phyloP scores from a whole-genome alignment of 2,113 vertebrate species.

The cattle (Bos taurus) region DNA sequence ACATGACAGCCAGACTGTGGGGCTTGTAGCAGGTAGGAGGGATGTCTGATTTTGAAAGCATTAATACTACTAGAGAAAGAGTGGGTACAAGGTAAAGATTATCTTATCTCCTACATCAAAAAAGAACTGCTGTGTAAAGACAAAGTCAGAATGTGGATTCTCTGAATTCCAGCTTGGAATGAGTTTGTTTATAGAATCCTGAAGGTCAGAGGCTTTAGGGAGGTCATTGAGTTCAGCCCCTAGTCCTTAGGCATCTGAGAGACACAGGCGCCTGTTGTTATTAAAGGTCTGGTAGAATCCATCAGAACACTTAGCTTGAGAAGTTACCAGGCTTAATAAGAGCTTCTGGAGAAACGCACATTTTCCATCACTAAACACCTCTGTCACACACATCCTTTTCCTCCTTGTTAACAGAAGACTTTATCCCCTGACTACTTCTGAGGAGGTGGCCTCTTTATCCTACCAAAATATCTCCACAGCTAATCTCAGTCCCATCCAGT shows the following conservation, averaged over 20 bases:
- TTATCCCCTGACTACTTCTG: neutral
- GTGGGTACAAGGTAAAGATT: neutral
- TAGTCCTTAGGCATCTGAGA: neutral
- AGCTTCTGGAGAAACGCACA: neutral
- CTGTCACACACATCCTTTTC: neutral
- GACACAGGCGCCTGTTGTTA: neutral
- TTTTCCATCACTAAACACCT: neutral
- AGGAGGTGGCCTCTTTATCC: neutral
- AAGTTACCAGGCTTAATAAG: neutral
- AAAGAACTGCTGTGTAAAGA: neutral
- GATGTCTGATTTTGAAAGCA: neutral
- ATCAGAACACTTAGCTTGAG: neutral
- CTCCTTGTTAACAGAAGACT: neutral
- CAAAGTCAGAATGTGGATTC: slow-evolving; percentile 9
- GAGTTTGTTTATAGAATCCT: slow-evolving; percentile 44
- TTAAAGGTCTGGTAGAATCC: neutral
- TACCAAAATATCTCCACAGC: neutral
- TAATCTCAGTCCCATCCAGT: neutral
- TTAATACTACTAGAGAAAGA: neutral
- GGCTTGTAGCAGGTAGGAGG: neutral
- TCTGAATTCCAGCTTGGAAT: slow-evolving; percentile 13
- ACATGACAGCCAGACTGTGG: neutral
- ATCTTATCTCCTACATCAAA: neutral
- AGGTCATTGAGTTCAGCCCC: neutral
- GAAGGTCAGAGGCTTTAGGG: slow-evolving; percentile 34